These are phyloP conservation scores for Drosophila lowei DNA, from an alignment of 1,140 invertebrate genomes.

Conservation along the genomic window DNA sequence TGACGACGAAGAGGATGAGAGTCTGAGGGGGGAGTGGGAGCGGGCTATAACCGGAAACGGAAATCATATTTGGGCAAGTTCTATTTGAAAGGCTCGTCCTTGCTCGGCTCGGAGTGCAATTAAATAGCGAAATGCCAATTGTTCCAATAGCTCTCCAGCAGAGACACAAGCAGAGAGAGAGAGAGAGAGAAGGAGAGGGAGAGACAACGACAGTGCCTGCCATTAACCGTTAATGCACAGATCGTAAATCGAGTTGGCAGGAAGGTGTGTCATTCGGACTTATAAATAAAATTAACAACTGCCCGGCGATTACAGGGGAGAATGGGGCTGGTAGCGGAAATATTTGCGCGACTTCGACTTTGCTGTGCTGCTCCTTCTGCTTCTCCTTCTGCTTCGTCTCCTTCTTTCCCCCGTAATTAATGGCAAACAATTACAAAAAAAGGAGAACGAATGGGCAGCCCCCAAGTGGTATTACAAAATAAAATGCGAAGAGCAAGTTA, in stretches of 20 bases:
- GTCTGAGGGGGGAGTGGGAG: background rate
- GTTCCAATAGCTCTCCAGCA: conserved; percentile 22
- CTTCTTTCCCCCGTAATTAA: conserved; percentile 71
- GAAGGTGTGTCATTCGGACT: conserved; percentile 76
- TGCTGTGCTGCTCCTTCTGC: conserved; percentile 18
- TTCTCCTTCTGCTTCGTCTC: conserved; percentile 16
- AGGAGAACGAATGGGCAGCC: conserved; percentile 25
- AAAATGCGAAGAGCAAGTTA: conserved; percentile 78
- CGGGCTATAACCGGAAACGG: conserved; percentile 53
- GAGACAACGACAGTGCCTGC: conserved; percentile 1
- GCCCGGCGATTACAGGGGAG: background rate
- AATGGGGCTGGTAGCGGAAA: conserved; percentile 60
- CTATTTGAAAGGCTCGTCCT: conserved; percentile 27
- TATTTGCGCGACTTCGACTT: conserved; percentile 61
- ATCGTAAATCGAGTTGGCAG: conserved; percentile 67
- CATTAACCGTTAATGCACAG: conserved; percentile 74
- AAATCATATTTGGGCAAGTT: conserved; percentile 67
- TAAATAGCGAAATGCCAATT: conserved; percentile 54
- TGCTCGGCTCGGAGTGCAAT: conserved; percentile 28
- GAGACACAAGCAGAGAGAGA: too few relatives aligned
- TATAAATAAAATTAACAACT: conserved; percentile 81
- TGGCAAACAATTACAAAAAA: conserved; percentile 78
- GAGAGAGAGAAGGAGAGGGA: too few relatives aligned
- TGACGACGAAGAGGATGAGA: conserved; percentile 5
- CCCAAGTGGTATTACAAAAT: conserved; percentile 70